These are phyloP conservation scores for Erpobdella octoculata DNA, from an alignment of 2,888 invertebrate species.

Conservation along the genomic window DNA sequence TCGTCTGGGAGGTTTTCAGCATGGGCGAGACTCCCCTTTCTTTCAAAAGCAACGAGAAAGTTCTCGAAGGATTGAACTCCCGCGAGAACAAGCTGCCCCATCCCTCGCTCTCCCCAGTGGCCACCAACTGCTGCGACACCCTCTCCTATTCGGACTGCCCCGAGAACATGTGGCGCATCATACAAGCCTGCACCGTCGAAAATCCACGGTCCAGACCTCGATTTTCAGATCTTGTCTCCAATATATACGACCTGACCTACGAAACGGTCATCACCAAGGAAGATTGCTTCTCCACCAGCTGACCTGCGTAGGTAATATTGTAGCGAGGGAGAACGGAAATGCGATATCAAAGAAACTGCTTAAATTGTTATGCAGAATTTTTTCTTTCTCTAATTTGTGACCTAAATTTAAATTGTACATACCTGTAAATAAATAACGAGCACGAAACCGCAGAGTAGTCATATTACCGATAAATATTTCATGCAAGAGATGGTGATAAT, in stretches of 20 bases:
- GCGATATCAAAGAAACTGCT: no score
- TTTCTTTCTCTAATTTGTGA: no score
- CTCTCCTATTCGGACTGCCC: conserved; percentile 25
- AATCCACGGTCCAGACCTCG: conserved; percentile 51
- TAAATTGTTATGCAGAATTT: no score
- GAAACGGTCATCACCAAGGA: conserved; percentile 11
- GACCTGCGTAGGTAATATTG: no score
- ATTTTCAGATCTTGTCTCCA: conserved; percentile 40
- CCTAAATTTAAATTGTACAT: no score
- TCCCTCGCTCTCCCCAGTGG: background rate
- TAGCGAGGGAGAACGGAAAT: no score
- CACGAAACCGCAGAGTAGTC: no score
- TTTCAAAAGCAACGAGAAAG: conserved; percentile 68
- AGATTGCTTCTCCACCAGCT: background rate
- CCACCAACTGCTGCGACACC: background rate
- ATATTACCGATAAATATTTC: no score
- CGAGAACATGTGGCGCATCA: conserved; percentile 18
- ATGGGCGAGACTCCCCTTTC: conserved; percentile 70
- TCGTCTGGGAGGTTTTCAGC: conserved; percentile 80
- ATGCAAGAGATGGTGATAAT: no score
- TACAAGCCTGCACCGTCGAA: conserved; percentile 39
- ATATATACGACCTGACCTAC: conserved; percentile 23
- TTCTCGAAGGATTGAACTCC: conserved; percentile 47
- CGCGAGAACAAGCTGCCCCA: conserved; percentile 26
- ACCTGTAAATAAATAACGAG: no score